A percentile compares a stretch with the other conserved stretches of the same genome.
These are phyloP conservation scores for Himalopsyche phryganea DNA, from an alignment of 1,140 invertebrate genomes.

Conservation along the genomic window DNA sequence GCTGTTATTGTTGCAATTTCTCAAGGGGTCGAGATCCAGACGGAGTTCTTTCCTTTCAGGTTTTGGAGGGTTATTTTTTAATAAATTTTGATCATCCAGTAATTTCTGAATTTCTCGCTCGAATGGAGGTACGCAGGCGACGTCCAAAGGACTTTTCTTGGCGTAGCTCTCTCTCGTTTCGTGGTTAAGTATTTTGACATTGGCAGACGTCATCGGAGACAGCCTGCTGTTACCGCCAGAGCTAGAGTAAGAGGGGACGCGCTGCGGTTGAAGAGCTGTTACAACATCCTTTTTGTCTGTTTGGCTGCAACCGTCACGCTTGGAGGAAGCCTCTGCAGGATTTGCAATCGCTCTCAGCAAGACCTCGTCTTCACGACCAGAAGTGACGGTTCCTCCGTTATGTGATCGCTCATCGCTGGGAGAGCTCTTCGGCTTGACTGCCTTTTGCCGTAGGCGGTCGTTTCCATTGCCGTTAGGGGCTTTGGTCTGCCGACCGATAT, in stretches of 20 bases:
- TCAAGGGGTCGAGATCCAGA: conserved; percentile 45
- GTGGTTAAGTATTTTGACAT: conserved; percentile 49
- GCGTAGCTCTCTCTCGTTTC: conserved; percentile 48
- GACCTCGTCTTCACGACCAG: conserved; percentile 51
- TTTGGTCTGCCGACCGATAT: conserved; percentile 40
- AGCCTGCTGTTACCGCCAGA: conserved; percentile 43
- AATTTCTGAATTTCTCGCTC: conserved; percentile 71
- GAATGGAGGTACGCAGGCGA: conserved; percentile 58
- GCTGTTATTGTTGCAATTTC: conserved; percentile 52
- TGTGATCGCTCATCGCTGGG: conserved; percentile 46
- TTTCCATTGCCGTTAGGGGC: conserved; percentile 30
- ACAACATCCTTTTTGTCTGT: conserved; percentile 59
- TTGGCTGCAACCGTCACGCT: conserved; percentile 61
- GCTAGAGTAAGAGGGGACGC: conserved; percentile 51
- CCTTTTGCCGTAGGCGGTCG: conserved; percentile 40
- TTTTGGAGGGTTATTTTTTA: conserved; percentile 57
- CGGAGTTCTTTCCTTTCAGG: conserved; percentile 55
- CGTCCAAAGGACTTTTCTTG: conserved; percentile 48
- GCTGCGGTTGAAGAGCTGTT: conserved; percentile 38
- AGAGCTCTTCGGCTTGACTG: conserved; percentile 41
- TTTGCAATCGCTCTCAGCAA: conserved; percentile 49
- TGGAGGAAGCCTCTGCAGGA: conserved; percentile 51
- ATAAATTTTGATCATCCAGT: conserved; percentile 65
- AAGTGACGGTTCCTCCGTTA: conserved; percentile 39
- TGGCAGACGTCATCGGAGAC: conserved; percentile 49